A percentile compares a stretch with the other conserved stretches of the same genome.
phyloP scores from a whole-genome alignment of 2,797 vertebrate genomes.

The Leuciscus waleckii region DNA sequence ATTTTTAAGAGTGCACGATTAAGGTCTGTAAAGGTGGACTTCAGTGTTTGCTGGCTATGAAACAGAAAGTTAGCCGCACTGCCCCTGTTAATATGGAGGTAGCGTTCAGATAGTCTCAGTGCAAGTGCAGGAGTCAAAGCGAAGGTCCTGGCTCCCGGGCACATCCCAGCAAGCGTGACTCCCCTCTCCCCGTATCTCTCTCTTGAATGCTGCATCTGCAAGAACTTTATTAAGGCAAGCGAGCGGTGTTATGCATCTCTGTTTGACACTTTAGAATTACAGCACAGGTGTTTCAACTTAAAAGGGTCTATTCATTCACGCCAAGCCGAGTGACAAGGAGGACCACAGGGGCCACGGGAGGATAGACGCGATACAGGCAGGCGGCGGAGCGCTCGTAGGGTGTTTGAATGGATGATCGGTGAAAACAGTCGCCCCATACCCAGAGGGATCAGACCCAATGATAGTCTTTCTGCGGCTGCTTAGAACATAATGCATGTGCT shows the following conservation, averaged over 20 bases:
- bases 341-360: slow-evolving; percentile 49
- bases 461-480: slow-evolving; percentile 94
- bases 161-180: slow-evolving; percentile 22
- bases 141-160: slow-evolving; percentile 36
- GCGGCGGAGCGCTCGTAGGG: slow-evolving; percentile 44
- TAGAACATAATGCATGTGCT: slow-evolving; percentile 96
- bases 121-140: slow-evolving; percentile 17
- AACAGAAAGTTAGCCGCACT: neutral
- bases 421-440: slow-evolving; percentile 83
- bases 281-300: slow-evolving; percentile 62
- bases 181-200: slow-evolving; percentile 15
- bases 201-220: slow-evolving; percentile 48
- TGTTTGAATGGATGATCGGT: slow-evolving; percentile 83
- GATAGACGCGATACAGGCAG: slow-evolving; percentile 23
- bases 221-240: slow-evolving; percentile 63
- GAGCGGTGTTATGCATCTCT: slow-evolving; percentile 58
- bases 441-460: slow-evolving; percentile 87
- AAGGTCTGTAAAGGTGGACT: slow-evolving; percentile 8
- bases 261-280: slow-evolving; percentile 68
- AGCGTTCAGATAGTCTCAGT: neutral
- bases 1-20: neutral
- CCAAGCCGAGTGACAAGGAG: slow-evolving; percentile 79
- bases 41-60: neutral
- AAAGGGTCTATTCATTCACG: slow-evolving; percentile 67
- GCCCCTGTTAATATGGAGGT: slow-evolving; percentile 36